These are phyloP conservation scores for Caerostris darwini DNA, from an alignment of 1,140 invertebrate genomes.

Conservation along the genomic window DNA sequence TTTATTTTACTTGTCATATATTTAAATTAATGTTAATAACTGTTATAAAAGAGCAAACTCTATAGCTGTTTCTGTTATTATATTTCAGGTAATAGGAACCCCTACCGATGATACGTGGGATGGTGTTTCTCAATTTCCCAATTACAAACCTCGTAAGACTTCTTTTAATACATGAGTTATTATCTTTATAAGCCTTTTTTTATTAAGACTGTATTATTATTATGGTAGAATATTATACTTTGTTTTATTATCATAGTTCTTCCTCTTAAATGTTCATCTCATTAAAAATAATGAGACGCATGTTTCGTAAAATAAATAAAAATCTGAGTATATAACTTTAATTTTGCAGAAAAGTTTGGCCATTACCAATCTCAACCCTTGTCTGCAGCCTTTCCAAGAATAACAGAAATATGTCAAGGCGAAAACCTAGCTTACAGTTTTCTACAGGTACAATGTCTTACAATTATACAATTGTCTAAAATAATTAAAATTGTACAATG, in stretches of 20 bases:
- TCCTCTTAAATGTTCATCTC: neutral
- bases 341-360: conserved; percentile 87
- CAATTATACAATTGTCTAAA: no score
- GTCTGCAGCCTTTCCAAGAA: conserved; percentile 92
- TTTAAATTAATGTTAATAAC: no score
- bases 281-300: neutral
- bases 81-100: conserved; percentile 84
- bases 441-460: conserved; percentile 85
- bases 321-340: neutral
- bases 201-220: neutral
- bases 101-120: conserved; percentile 84
- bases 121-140: conserved; percentile 91
- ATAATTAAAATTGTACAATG: no score
- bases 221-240: neutral
- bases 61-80: neutral
- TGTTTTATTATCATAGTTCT: neutral
- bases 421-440: conserved; percentile 92
- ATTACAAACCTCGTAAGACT: conserved; percentile 86
- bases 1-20: no score
- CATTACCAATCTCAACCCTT: conserved; percentile 90
- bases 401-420: conserved; percentile 92
- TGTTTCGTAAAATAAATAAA: neutral
- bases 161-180: neutral
- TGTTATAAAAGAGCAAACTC: no score
- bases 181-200: neutral